These are phyloP conservation scores for Dascillus cervinus DNA, from an alignment of 2,888 invertebrate species.

Conservation along the genomic window DNA sequence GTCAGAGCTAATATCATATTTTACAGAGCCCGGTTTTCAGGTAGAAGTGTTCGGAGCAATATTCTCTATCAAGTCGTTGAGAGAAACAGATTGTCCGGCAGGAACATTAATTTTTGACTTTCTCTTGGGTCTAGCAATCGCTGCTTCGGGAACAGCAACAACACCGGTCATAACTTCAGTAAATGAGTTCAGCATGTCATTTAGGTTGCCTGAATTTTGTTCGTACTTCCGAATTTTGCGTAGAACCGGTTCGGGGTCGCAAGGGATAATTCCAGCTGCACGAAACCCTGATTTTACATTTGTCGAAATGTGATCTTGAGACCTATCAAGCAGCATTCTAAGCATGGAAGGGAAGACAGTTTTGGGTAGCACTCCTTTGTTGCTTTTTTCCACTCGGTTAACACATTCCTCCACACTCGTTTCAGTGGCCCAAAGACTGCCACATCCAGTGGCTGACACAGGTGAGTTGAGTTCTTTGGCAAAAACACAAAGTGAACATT, in stretches of 20 bases:
- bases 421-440: constrained; percentile 22
- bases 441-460: constrained; percentile 25
- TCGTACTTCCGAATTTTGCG: constrained; percentile 4
- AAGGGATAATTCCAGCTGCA: constrained; percentile 9
- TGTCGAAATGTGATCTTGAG: constrained; percentile 1
- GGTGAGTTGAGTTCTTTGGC: constrained; percentile 21
- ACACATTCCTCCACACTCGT: constrained; percentile 17
- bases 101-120: constrained; percentile 11
- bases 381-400: constrained; percentile 19
- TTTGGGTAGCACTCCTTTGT: constrained; percentile 11
- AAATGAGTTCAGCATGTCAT: constrained; percentile 3
- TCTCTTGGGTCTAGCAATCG: constrained; percentile 8
- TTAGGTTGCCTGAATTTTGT: constrained; percentile 1
- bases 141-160: too few relatives aligned
- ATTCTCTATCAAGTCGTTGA: too few relatives aligned
- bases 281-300: constrained; percentile 10
- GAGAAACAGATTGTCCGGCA: constrained; percentile 10
- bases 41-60: too few relatives aligned
- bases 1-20: too few relatives aligned
- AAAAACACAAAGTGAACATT: constrained; percentile 27
- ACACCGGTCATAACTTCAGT: constrained; percentile 6
- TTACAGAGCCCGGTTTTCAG: too few relatives aligned
- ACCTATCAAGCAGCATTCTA: constrained; percentile 2
- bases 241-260: constrained; percentile 6
- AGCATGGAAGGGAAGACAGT: constrained; percentile 13